Percentiles rank a stretch among this genome's conserved stretches.
phyloP scores from a whole-genome alignment of 2,113 vertebrate species.

The Crotalus tigris region DNA sequence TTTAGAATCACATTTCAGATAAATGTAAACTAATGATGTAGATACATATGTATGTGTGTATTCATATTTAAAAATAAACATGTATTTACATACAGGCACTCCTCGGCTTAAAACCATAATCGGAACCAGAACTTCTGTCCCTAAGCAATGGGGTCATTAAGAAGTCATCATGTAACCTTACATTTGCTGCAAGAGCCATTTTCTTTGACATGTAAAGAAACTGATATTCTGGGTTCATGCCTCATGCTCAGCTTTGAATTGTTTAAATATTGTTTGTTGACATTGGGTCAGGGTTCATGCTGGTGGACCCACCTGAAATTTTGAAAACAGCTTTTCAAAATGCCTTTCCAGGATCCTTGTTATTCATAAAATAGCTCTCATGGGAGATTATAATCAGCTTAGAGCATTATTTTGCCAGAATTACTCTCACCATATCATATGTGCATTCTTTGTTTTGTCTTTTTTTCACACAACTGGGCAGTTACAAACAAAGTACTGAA shows the following conservation, averaged over 20 bases:
- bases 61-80: neutral
- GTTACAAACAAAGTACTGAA: neutral
- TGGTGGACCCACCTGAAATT: neutral
- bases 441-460: neutral
- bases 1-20: too few species aligned
- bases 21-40: too few species aligned
- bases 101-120: neutral
- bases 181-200: neutral
- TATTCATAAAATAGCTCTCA: neutral
- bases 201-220: neutral
- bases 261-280: neutral
- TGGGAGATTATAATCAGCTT: neutral
- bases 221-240: neutral
- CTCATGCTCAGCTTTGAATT: neutral
- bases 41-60: neutral
- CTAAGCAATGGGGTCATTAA: neutral
- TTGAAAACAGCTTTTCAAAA: neutral
- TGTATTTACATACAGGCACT: neutral
- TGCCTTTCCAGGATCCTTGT: neutral
- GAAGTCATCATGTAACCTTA: neutral
- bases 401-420: neutral
- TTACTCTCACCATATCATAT: neutral
- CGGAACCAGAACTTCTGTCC: neutral
- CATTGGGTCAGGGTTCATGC: neutral
- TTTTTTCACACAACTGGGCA: neutral